A percentile compares a stretch with the other conserved stretches of the same genome.
These are phyloP conservation scores for Scatophagus argus DNA, from an alignment of 2,113 vertebrate species.

Conservation along the genomic window DNA sequence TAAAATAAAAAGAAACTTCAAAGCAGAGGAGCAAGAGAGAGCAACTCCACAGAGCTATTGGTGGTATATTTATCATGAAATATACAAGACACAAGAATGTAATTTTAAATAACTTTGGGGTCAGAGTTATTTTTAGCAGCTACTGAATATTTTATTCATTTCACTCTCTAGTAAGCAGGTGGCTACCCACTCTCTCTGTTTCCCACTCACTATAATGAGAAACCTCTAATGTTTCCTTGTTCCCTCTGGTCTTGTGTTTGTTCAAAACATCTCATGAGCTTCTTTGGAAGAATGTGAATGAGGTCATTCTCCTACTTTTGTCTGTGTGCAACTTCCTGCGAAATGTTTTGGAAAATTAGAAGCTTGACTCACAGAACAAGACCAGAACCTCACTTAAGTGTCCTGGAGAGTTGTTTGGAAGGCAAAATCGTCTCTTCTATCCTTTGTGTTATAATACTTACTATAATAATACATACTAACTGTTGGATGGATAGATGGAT, in stretches of 20 bases:
- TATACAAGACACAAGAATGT: slow-evolving; percentile 58
- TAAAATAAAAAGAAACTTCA: slow-evolving; percentile 24
- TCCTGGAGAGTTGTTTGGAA: neutral
- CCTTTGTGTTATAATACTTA: neutral
- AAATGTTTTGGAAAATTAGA: neutral
- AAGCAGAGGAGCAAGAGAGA: slow-evolving; percentile 24
- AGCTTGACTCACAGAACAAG: neutral
- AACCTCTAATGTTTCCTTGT: neutral
- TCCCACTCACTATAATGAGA: slow-evolving; percentile 17
- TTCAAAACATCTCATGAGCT: slow-evolving; percentile 1
- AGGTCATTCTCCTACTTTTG: slow-evolving; percentile 10
- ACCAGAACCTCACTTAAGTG: neutral
- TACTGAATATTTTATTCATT: slow-evolving; percentile 60
- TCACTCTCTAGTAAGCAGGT: slow-evolving; percentile 50
- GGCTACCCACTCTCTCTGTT: slow-evolving; percentile 5
- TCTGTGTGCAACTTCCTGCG: neutral
- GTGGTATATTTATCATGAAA: slow-evolving; percentile 66
- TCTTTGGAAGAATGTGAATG: neutral
- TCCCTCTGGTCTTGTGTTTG: slow-evolving; percentile 20
- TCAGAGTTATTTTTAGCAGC: slow-evolving; percentile 65
- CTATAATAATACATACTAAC: too few species aligned
- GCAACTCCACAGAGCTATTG: slow-evolving; percentile 10
- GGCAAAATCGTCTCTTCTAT: neutral
- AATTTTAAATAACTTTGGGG: slow-evolving; percentile 66
- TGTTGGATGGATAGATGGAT: too few species aligned